A percentile compares a stretch with the other conserved stretches of the same genome.
Evolutionary conservation across 1,140 invertebrate species (phyloP).

Genomic region (Cylas formicarius): DNA sequence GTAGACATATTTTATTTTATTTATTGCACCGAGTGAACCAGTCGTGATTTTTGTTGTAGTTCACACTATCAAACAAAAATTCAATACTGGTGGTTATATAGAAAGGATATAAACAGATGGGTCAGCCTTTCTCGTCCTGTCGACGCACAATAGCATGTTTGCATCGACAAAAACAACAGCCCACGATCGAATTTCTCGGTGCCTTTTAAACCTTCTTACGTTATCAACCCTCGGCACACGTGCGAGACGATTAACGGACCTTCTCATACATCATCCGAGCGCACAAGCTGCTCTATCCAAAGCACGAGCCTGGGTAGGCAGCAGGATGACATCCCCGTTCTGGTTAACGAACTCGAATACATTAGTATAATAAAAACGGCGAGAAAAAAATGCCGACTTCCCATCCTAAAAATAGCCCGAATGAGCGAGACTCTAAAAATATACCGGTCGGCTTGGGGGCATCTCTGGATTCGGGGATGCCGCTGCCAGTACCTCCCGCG

Average conservation of each 20-base stretch:
- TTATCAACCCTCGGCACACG: not conserved
- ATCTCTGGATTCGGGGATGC: conserved; percentile 12
- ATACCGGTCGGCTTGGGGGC: conserved; percentile 23
- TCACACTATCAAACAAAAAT: too few species aligned
- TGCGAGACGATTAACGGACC: not conserved
- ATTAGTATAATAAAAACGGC: conserved; percentile 25
- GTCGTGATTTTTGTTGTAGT: too few species aligned
- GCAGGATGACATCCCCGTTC: conserved; percentile 14
- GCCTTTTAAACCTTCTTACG: too few species aligned
- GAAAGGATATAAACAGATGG: too few species aligned
- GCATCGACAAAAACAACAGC: too few species aligned
- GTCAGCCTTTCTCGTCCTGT: too few species aligned
- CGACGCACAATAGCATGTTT: too few species aligned
- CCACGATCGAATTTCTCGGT: too few species aligned
- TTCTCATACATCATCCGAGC: conserved; percentile 25
- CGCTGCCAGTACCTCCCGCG: conserved; percentile 25
- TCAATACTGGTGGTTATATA: too few species aligned
- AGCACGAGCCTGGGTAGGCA: conserved; percentile 8
- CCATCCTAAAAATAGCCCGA: conserved; percentile 34
- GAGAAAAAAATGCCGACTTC: conserved; percentile 33
- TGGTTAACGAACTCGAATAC: conserved; percentile 24
- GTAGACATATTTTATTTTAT: too few species aligned
- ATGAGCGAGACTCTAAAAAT: conserved; percentile 33
- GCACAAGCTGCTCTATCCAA: conserved; percentile 6
- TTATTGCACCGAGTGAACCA: too few species aligned